Base-by-base conservation (phyloP, 2,888 invertebrate genomes). In the Crioceris asparagi region DNA sequence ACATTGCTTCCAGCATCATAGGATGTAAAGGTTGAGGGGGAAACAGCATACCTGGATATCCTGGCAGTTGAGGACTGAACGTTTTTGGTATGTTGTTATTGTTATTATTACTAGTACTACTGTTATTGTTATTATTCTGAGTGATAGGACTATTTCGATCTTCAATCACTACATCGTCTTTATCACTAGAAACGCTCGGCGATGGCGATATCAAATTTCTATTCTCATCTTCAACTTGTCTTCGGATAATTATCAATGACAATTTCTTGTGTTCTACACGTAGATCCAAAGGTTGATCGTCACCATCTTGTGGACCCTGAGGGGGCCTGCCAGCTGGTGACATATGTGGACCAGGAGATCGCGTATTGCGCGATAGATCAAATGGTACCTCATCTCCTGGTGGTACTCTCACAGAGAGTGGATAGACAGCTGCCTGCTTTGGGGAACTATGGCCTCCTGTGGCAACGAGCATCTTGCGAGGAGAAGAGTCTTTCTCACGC, bases 401-500 rank as follows among this genome's bases (percentile, higher is more conserved):
- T 42, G 75, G 69, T 42, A 74, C 69, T 50, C 77, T 68, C 48
- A 76, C 69, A 36, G 71, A 68, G 51, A 78, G 64, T 33, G 81
- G 81, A 62, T 80, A 81, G 46, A 80, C 77, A 50, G 80, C 76
- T 46, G 78, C 81, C 62, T 80, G 81, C 62, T 81, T 81, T 39
- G 81, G 81, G 56, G 79, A 80, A 50, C 70, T 70, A 59, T 74
- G 72, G 36, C 74, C 74, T 47, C 65, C 68, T 59, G 72, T 54
- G 8, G 64, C 61, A 36, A 68, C 62, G 62, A 80, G 71, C 80
- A 86, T 85, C 73, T 87, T 87, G 68, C 86, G 77, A 64, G 87
- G 88, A 63, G 85, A 84, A 65, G 86, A 83, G 74, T 88, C 86
- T 71, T 90, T 88, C 73, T 88, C 88, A 73, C 88, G 77, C 81